Percentiles rank a stretch among this genome's conserved stretches.
These are phyloP conservation scores for Coluber constrictor DNA, from an alignment of 2,797 vertebrate species.

Conservation along the genomic window DNA sequence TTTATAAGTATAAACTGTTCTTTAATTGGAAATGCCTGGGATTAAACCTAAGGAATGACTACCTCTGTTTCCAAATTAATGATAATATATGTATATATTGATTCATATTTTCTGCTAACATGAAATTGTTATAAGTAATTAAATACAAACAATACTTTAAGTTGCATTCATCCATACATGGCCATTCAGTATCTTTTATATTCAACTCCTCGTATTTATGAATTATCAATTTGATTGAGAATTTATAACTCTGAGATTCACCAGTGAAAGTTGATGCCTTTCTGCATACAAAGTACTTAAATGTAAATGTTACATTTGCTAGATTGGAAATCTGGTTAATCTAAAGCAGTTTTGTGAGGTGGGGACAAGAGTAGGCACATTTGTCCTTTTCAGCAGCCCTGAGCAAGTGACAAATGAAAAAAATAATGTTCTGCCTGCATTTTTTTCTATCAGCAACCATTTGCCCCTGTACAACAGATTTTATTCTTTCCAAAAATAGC, in stretches of 20 bases:
- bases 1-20: neutral
- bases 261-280: neutral
- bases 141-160: neutral
- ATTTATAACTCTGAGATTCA: neutral
- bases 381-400: neutral
- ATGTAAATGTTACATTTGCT: neutral
- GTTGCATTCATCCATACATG: neutral
- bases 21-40: neutral
- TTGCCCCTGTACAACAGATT: neutral
- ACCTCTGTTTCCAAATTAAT: neutral
- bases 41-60: neutral
- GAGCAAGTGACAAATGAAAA: neutral
- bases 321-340: neutral
- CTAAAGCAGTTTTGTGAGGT: neutral
- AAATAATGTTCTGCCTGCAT: neutral
- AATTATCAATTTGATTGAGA: neutral
- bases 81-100: neutral
- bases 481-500: neutral
- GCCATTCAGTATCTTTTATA: neutral
- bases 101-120: neutral
- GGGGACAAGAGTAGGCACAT: neutral
- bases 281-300: neutral
- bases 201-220: neutral
- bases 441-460: neutral
- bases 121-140: neutral